Base-by-base conservation (phyloP, 2,797 vertebrate species). In the Etheostoma perlongum region DNA sequence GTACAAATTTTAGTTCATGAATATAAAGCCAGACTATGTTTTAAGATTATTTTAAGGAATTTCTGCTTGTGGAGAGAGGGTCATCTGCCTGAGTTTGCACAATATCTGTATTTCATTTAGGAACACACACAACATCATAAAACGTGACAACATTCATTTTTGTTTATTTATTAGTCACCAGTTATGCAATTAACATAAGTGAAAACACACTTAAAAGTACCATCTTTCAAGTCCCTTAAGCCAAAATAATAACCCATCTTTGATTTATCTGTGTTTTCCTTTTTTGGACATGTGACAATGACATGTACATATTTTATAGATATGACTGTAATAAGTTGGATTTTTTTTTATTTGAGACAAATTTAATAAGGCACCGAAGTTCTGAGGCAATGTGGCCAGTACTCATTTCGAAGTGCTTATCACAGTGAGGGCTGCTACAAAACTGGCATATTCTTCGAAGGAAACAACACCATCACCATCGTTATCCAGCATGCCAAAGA, bases 391-490 rank as follows among this genome's bases (percentile, higher is more conserved):
- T 8, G 4, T 18, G 30, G 8, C 30, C 14, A 33, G 36, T 55
- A 27, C 9, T 74, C 66, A 59, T 10, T 58, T 9, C 0, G 2
- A 9, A 2, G 36, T 40, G 36, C 10, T 40, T 40, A 76, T 2
- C 1, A 18, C 0, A 0, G 2, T 0, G 0, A 70, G 0, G 6
- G 8, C 1, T 6, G 54, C 54, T 0, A 85, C 30, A 27, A 93
- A 36, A 6, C 5, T 21, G 5, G 84, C 1, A 4, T 67, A 95
- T 76, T 94, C 93, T 0, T 23, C 0, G 42, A 92, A 94, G 67
- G 87, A 23, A 21, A 94, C 76, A 0, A 0, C 0, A 0, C 85
- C 85, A 21, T 86, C 53, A 0, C 2, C 0, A 18, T 94, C 82
- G 0, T 0, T 0, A 21, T 94, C 92, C 74, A 95, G 73, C 0